Base-by-base conservation (phyloP, 2,888 invertebrate species). In the Eutolmus rufibarbis region DNA sequence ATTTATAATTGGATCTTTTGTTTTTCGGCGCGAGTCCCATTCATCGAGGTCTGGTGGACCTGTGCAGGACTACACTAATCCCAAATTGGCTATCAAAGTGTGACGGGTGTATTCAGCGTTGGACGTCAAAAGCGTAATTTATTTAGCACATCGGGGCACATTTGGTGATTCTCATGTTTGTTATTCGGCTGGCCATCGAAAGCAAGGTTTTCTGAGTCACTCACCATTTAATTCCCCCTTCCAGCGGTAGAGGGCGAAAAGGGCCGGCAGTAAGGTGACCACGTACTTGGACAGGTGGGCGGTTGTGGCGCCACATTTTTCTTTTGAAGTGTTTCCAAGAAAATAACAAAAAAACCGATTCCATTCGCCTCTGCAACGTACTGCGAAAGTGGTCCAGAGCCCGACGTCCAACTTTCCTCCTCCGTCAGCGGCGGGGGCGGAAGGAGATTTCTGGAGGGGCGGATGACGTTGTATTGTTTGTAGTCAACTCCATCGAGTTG, bases 1-100 rank as follows among this genome's bases (percentile, higher is more conserved):
- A 66, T 66, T 66, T 40, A 56, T 81, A 81, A 81, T 81, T 81
- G 81, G 51, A 81, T 81, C 56, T 56, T 81, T 81, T 81, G 81
- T 81, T 31, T 56, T 51, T 46, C 23, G 12, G 28, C 5, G n/a
- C 23, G 46, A 28, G 12, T 8, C 34, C 81, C 81, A 28, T 31
- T 16, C 51, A 23, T 4, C 16, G 5, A 31, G 57, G 81, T 8
- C 5, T 34, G 23, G n/a, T 31, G 56, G 14, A 56, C 28, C 37
- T 31, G 56, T 46, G 5, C 46, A 43, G 12, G 79, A n/a, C 57
- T 57, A 51, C 57, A 66, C 28, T 81, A 81, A 81, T 56, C 40
- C 34, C 81, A 81, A 81, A 81, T 81, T 81, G 81, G 56, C 56
- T 81, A 56, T 56, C 51, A 51, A 34, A 56, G 5, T 28, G 31